A percentile compares a stretch with the other conserved stretches of the same genome.
Conservation (phyloP, 2,113 vertebrate species). For the Helogale parvula region DNA sequence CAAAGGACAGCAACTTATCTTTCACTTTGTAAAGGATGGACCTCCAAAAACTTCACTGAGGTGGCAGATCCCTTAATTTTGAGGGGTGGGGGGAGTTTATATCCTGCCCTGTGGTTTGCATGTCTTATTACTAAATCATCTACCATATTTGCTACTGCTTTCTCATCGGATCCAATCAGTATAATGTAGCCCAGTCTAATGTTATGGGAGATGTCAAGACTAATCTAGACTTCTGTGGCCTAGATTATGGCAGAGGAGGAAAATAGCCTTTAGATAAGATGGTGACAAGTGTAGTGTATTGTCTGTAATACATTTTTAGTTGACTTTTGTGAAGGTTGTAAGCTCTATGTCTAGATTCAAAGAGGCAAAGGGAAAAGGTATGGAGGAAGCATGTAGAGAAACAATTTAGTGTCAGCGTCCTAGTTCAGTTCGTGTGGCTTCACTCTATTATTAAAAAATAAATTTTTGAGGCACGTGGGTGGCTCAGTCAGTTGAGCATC, state of each 20-base stretch:
- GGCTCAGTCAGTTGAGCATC: too few relatives aligned
- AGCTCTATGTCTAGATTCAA: neutral
- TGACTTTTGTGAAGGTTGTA: neutral
- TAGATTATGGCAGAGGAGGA: neutral
- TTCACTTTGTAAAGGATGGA: neutral
- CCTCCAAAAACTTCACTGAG: neutral
- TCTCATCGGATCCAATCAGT: neutral
- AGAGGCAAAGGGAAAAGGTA: neutral
- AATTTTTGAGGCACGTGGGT: neutral
- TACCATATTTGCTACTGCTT: neutral
- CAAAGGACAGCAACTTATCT: neutral
- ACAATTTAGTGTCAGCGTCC: neutral
- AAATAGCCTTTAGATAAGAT: neutral
- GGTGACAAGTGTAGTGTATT: neutral
- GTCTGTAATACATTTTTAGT: neutral
- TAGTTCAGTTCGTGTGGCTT: neutral
- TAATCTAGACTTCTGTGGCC: neutral
- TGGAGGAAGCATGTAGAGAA: neutral
- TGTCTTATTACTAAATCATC: neutral
- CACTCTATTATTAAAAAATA: neutral
- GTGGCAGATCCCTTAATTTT: neutral
- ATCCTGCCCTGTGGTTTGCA: neutral
- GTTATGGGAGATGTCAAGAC: neutral
- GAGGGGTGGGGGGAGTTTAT: neutral
- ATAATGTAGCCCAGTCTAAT: neutral